Evolutionary conservation across 2,888 invertebrate genomes (phyloP).

Genomic region (Drosophila birchii): DNA sequence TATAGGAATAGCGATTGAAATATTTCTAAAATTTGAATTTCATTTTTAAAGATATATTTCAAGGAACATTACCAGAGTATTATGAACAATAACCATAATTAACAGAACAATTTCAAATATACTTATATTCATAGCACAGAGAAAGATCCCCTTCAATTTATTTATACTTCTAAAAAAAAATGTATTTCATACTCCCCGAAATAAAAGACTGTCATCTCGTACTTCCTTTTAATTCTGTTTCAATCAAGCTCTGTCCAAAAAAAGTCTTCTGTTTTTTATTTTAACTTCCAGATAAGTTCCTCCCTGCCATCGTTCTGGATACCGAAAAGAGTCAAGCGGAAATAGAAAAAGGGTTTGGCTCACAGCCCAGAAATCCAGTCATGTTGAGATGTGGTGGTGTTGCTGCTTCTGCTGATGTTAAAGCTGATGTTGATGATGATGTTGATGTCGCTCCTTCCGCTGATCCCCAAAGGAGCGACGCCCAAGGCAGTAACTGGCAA

Average conservation of each 20-base stretch:
- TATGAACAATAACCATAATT: neutral
- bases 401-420: constrained; percentile 28
- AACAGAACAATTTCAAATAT: neutral
- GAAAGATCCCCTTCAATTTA: too few species aligned
- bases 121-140: neutral
- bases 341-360: constrained; percentile 77
- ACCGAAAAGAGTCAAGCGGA: constrained; percentile 63
- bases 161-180: too few species aligned
- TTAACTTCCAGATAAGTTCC: constrained; percentile 48
- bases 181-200: neutral
- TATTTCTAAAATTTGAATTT: neutral
- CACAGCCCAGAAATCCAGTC: constrained; percentile 32
- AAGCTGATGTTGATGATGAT: constrained; percentile 29
- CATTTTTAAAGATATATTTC: neutral
- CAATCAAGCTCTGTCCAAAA: constrained; percentile 17
- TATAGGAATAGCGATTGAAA: neutral
- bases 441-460: constrained; percentile 35
- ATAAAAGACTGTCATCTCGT: neutral
- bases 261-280: constrained; percentile 28
- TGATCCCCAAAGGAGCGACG: constrained; percentile 46
- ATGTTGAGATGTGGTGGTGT: constrained; percentile 22
- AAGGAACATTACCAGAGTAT: neutral
- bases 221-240: constrained; percentile 5
- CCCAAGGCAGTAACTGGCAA: constrained; percentile 39
- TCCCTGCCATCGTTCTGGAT: constrained; percentile 21